Percentiles rank a stretch among this genome's conserved stretches.
Evolutionary conservation across 1,140 invertebrate species (phyloP).

Genomic region (Papilio glaucus): DNA sequence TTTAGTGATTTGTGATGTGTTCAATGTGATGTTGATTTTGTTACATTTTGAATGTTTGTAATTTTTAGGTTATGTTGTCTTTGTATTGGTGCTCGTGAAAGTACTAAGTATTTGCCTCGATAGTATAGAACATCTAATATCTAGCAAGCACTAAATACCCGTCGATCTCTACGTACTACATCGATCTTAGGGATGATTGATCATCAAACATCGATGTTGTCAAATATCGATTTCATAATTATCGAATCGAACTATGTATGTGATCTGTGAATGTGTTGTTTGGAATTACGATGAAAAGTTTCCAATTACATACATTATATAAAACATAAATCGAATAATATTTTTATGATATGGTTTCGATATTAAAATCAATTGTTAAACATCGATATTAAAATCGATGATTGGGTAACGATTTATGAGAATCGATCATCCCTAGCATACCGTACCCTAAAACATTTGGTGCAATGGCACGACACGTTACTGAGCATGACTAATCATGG

Average conservation of each 20-base stretch:
- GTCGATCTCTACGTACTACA: neutral
- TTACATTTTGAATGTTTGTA: no score
- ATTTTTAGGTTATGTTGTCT: no score
- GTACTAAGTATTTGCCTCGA: neutral
- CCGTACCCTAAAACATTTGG: slow-evolving; percentile 56
- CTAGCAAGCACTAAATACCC: slow-evolving; percentile 24
- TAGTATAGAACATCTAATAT: neutral
- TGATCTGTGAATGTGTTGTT: no score
- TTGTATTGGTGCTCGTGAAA: neutral
- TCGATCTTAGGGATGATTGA: slow-evolving; percentile 4
- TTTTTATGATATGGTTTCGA: no score
- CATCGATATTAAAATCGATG: slow-evolving; percentile 20
- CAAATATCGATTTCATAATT: neutral
- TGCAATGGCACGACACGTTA: slow-evolving; percentile 59
- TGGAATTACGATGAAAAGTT: no score
- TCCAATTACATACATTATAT: no score
- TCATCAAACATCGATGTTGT: neutral
- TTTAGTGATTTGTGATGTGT: no score
- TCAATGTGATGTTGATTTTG: no score
- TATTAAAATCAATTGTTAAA: neutral
- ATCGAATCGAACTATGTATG: no score
- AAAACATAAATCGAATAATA: no score
- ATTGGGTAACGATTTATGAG: slow-evolving; percentile 33
- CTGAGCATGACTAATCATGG: slow-evolving; percentile 50
- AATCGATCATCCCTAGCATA: slow-evolving; percentile 41